A percentile compares a stretch with the other conserved stretches of the same genome.
Evolutionary conservation across 2,888 invertebrate species (phyloP).

Genomic region (Microctonus aethiopoides): DNA sequence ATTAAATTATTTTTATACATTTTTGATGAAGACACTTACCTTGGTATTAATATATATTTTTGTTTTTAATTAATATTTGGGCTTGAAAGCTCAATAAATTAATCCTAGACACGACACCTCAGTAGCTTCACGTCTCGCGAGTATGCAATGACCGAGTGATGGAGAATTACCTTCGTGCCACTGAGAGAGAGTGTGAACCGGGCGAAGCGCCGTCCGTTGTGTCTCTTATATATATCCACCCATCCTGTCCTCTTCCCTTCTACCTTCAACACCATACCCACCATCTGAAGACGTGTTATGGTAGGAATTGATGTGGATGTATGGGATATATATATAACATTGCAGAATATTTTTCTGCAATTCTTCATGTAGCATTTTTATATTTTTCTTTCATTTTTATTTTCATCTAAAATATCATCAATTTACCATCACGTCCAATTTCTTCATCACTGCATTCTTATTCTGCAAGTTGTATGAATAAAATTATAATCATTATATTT

Average conservation of each 20-base stretch:
- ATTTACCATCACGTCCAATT: not conserved
- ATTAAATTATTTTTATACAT: no score
- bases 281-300: not conserved
- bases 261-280: slow-evolving; percentile 40
- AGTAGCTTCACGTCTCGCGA: not conserved
- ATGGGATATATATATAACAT: not conserved
- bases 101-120: slow-evolving; percentile 6
- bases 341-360: not conserved
- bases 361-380: no score
- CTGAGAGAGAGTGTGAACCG: slow-evolving; percentile 64
- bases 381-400: not conserved
- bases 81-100: not conserved
- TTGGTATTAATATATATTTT: not conserved
- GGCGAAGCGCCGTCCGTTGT: slow-evolving; percentile 58
- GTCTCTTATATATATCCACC: slow-evolving; percentile 59
- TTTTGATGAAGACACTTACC: not conserved
- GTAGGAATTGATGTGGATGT: not conserved
- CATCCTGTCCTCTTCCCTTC: slow-evolving; percentile 40
- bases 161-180: slow-evolving; percentile 35
- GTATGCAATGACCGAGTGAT: slow-evolving; percentile 31
- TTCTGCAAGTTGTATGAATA: no score
- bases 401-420: not conserved
- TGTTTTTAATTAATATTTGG: not conserved
- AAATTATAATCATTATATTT: no score
- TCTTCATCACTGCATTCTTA: no score